Evolutionary conservation across 2,797 vertebrate genomes (phyloP).

Genomic region (Lerista edwardsae): DNA sequence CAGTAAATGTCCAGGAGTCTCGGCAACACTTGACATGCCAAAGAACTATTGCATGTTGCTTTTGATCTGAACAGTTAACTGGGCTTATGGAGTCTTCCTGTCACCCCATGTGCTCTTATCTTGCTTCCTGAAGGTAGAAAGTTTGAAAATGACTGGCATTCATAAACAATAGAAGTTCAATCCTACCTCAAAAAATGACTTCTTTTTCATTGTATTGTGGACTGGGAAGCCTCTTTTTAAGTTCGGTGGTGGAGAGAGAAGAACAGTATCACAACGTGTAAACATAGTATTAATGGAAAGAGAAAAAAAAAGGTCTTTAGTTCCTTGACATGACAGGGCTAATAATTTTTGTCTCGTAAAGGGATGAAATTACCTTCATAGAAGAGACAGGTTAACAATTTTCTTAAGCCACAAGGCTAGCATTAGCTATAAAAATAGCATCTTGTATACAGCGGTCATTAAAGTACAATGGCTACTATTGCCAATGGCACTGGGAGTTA

Average conservation of each 20-base stretch:
- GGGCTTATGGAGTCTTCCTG: too few species aligned
- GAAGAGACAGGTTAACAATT: constrained; percentile 28
- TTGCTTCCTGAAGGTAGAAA: background rate
- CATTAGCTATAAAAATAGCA: constrained; percentile 4
- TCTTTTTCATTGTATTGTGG: constrained; percentile 39
- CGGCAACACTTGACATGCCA: too few species aligned
- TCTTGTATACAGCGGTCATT: background rate
- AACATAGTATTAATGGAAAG: constrained; percentile 47
- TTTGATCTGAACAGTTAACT: too few species aligned
- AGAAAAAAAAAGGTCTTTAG: constrained; percentile 27
- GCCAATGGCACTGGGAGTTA: background rate
- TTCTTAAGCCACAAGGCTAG: constrained; percentile 13
- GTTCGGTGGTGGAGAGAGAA: background rate
- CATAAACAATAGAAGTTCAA: background rate
- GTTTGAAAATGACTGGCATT: background rate
- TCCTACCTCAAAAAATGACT: constrained; percentile 55
- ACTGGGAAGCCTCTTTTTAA: background rate
- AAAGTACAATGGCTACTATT: background rate
- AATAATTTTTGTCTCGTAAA: constrained; percentile 35
- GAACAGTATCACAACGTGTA: constrained; percentile 32
- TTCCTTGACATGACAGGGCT: constrained; percentile 36
- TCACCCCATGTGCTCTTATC: too few species aligned
- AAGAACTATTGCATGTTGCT: too few species aligned
- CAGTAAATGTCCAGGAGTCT: too few species aligned
- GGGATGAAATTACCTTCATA: constrained; percentile 31